Conservation (phyloP, 2,888 invertebrate genomes). For the Drosophila pseudotakahashii region DNA sequence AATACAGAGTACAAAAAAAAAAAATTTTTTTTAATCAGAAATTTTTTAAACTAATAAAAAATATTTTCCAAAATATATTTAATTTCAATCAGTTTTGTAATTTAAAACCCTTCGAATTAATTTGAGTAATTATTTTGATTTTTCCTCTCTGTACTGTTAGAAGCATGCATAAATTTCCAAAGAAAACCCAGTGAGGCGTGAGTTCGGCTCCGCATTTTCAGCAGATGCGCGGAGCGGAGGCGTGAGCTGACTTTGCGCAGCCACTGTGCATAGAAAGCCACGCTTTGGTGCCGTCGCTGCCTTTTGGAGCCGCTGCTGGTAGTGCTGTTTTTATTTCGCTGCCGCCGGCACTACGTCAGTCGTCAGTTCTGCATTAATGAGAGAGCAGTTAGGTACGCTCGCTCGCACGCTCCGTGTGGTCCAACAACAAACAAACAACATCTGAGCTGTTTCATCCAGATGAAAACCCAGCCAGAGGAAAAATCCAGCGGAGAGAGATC, state of each 20-base stretch:
- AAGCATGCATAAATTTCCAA: constrained; percentile 41
- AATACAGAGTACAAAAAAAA: too few relatives aligned
- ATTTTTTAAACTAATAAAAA: too few relatives aligned
- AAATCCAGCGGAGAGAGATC: constrained; percentile 44
- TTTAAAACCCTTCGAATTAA: too few relatives aligned
- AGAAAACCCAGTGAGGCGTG: constrained; percentile 54
- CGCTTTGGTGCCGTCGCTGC: constrained; percentile 59
- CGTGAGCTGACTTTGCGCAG: constrained; percentile 62
- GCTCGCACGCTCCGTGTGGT: constrained; percentile 71
- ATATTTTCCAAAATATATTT: too few relatives aligned
- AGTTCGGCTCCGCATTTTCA: constrained; percentile 14
- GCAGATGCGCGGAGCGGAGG: constrained; percentile 17
- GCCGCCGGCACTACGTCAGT: constrained; percentile 55
- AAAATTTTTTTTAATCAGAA: too few relatives aligned
- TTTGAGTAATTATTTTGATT: background rate
- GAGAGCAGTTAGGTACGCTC: constrained; percentile 80
- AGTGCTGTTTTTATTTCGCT: constrained; percentile 13
- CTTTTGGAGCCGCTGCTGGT: constrained; percentile 13
- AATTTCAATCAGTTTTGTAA: too few relatives aligned
- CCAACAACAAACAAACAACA: constrained; percentile 42
- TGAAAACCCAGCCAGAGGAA: constrained; percentile 53
- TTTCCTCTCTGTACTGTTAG: background rate
- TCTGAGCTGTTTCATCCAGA: constrained; percentile 27
- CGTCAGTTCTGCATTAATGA: constrained; percentile 84
- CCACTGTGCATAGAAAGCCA: constrained; percentile 74